Percentiles rank a stretch among this genome's conserved stretches.
phyloP scores from a whole-genome alignment of 2,888 invertebrate genomes.

The Oconnorella tubifera region DNA sequence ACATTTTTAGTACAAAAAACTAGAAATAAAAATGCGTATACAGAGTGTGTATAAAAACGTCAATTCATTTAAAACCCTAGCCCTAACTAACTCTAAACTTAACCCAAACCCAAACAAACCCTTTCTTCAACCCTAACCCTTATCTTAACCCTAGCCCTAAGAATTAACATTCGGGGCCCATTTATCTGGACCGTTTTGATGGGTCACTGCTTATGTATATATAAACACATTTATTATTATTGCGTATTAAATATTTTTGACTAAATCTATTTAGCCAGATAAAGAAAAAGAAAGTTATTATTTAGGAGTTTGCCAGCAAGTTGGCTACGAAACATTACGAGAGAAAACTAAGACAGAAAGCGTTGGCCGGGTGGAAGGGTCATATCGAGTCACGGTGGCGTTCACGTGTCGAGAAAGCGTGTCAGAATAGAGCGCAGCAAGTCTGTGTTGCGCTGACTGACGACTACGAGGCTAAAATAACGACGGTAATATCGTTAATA shows the following conservation, averaged over 20 bases:
- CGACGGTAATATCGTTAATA: constrained; percentile 39
- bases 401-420: constrained; percentile 49
- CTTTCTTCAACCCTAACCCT: too few relatives aligned
- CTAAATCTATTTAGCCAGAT: too few relatives aligned
- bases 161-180: too few relatives aligned
- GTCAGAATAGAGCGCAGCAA: constrained; percentile 53
- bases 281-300: too few relatives aligned
- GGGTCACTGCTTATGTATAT: not conserved
- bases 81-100: too few relatives aligned
- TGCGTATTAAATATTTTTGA: too few relatives aligned
- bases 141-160: too few relatives aligned
- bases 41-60: not conserved
- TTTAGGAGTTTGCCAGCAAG: constrained; percentile 46
- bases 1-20: not conserved
- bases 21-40: not conserved
- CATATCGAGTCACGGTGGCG: constrained; percentile 47
- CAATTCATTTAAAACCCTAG: too few relatives aligned
- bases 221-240: too few relatives aligned
- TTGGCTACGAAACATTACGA: constrained; percentile 46
- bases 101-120: too few relatives aligned
- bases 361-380: constrained; percentile 49
- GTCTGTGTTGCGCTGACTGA: constrained; percentile 50
- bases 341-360: constrained; percentile 40
- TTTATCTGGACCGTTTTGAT: too few relatives aligned
- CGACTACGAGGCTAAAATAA: constrained; percentile 48